These are phyloP conservation scores for Leptopilina clavipes DNA, from an alignment of 1,140 invertebrate species.

Conservation along the genomic window DNA sequence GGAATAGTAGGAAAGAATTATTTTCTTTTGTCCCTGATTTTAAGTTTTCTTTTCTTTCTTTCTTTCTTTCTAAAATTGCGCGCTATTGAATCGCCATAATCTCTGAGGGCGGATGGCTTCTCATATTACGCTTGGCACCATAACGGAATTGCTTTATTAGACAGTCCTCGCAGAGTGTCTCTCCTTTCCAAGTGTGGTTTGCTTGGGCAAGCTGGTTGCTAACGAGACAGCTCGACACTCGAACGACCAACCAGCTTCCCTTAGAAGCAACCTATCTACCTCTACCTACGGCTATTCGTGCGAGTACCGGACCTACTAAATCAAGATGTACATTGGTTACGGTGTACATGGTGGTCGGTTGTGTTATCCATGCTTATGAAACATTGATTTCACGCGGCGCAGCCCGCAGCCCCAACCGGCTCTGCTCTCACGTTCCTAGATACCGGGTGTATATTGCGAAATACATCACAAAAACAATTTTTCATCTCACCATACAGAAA, in stretches of 20 bases:
- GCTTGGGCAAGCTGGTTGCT: constrained; percentile 59
- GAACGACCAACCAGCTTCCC: constrained; percentile 64
- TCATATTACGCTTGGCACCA: constrained; percentile 70
- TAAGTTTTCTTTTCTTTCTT: no score
- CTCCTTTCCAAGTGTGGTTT: constrained; percentile 54
- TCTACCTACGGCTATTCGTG: constrained; percentile 59
- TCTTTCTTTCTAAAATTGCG: not conserved
- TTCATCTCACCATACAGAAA: constrained; percentile 33
- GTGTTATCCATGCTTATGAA: constrained; percentile 73
- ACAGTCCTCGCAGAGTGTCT: constrained; percentile 44
- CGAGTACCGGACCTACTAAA: constrained; percentile 71
- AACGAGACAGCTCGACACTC: constrained; percentile 71
- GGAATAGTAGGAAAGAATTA: no score
- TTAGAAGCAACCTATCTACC: constrained; percentile 60
- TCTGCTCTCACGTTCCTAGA: constrained; percentile 61
- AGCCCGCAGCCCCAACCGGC: constrained; percentile 52
- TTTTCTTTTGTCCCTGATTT: no score
- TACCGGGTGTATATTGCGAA: constrained; percentile 63
- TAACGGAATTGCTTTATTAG: constrained; percentile 75
- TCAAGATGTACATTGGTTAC: constrained; percentile 76
- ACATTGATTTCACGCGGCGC: constrained; percentile 74
- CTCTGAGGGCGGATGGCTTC: constrained; percentile 65
- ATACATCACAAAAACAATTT: constrained; percentile 36
- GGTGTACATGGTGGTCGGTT: constrained; percentile 69
- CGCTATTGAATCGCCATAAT: not conserved